Base-by-base conservation (phyloP, 1,140 invertebrate species). In the Heliconius eleuchia region DNA sequence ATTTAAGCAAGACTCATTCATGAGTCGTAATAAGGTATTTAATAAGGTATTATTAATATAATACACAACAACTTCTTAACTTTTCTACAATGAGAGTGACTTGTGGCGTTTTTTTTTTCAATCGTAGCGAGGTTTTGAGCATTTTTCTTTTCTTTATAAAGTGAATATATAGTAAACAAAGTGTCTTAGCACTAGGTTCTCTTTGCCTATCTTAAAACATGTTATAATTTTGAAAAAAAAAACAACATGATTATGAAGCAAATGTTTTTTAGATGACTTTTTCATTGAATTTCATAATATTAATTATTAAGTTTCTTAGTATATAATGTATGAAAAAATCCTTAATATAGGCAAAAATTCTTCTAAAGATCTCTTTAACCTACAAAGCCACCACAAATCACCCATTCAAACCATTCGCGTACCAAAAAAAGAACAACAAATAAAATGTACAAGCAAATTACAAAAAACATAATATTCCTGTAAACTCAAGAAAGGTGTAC, bases 361-460 rank as follows among this genome's bases (percentile, higher is more conserved):
- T 66, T 66, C 16, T 66, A 16, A 66, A 66, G 23, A 13, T 66
- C 11, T 30, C 19, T 57, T 11, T 23, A 11, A 66, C 11, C 60
- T 16, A 13, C 23, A 5, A 16, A 30, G 60, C 27, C 60, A 72
- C 70, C 73, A 80, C 78, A 77, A 82, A 71, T 75, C 78, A 79
- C 76, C 73, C 34, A 74, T 52, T 19, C 76, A 73, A 79, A 78
- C 81, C 78, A 50, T 79, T 79, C 74, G 78, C 85, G 77, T 83
- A 84, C 82, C 84, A 78, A 85, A 83, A 78, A 81, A 82, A 82
- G 79, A 83, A 84, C 78, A 83, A 84, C 50, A 66, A 74, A 82
- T 82, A 86, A 83, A 85, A 85, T 83, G 80, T 83, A 57, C 79
- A 83, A 80, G 82, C 82, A 80, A 81, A 85, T 76, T 74, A 85